Base-by-base conservation (phyloP, 2,888 invertebrate genomes). In the Pollenia angustigena region DNA sequence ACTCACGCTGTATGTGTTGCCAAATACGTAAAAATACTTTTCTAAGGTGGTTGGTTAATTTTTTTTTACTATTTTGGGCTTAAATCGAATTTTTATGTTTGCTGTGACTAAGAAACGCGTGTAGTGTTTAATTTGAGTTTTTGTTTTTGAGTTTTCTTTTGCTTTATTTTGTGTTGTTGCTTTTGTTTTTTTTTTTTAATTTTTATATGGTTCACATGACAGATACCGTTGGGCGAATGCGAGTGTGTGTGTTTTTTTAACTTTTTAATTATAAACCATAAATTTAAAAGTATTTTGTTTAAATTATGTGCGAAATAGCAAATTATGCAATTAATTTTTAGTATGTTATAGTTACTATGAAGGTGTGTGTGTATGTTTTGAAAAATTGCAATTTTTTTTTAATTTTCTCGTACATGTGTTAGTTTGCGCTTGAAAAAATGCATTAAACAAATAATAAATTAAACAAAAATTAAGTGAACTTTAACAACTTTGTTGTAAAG, bases 251-350 rank as follows among this genome's bases (percentile, higher is more conserved):
- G n/a, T 71, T 42, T 23, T 14, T 76, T 2, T 80, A 18, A 40
- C 46, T 8, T 46, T 81, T 84, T 87, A 87, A 84, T 84, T 87
- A 72, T 23, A 66, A 83, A 72, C 74, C 81, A 82, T 84, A 87
- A 87, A 83, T 83, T 71, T 66, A 23, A 74, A 81, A 81, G 68
- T 79, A 85, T 85, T 87, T 85, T 85, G 79, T 88, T 82, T 85
- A 85, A 88, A 88, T 88, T 88, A 85, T 88, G 86, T 88, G 88
- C 80, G 87, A 88, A 88, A 85, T 68, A 71, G 85, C 62, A 66
- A 83, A 85, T 88, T 88, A 81, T 79, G 75, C 76, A 85, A 82
- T 85, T 81, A 52, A 66, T 60, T 48, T 74, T 11, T 50, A n/a
- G 1, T 50, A 32, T n/a, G 16, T 46, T 64, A 23, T 23, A 16